Conservation (phyloP, 2,888 invertebrate species). For the Arge pagana region DNA sequence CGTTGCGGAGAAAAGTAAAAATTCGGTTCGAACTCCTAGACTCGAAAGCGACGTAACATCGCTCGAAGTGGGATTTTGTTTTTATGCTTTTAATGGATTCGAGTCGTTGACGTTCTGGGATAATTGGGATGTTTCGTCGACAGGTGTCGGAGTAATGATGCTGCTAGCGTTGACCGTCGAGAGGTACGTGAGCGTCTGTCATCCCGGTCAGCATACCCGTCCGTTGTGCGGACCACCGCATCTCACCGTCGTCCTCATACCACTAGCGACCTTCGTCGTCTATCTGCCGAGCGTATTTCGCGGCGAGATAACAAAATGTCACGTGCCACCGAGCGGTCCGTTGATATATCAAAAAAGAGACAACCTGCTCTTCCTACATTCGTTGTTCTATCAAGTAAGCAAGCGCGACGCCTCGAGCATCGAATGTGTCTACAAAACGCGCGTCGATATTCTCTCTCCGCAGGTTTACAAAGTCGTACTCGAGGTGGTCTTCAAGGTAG, state of each 20-base stretch:
- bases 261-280: slow-evolving; percentile 67
- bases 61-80: too few species aligned
- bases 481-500: slow-evolving; percentile 70
- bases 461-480: slow-evolving; percentile 67
- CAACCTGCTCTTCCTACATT: slow-evolving; percentile 60
- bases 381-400: slow-evolving; percentile 61
- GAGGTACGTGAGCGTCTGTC: slow-evolving; percentile 75
- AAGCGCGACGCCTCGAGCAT: neutral
- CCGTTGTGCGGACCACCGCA: slow-evolving; percentile 70
- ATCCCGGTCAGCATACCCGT: slow-evolving; percentile 68
- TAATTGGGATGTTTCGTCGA: neutral
- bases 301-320: slow-evolving; percentile 64
- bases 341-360: slow-evolving; percentile 65
- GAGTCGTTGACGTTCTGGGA: too few species aligned
- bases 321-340: slow-evolving; percentile 59
- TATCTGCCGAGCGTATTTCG: slow-evolving; percentile 73
- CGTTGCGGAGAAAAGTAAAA: too few species aligned
- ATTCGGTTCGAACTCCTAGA: too few species aligned
- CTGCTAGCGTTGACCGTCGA: slow-evolving; percentile 75
- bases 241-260: slow-evolving; percentile 68
- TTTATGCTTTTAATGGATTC: too few species aligned
- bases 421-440: neutral
- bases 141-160: slow-evolving; percentile 78
- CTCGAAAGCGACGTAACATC: too few species aligned
- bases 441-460: neutral